Conservation (phyloP, 2,888 invertebrate species). For the Neria commutata region DNA sequence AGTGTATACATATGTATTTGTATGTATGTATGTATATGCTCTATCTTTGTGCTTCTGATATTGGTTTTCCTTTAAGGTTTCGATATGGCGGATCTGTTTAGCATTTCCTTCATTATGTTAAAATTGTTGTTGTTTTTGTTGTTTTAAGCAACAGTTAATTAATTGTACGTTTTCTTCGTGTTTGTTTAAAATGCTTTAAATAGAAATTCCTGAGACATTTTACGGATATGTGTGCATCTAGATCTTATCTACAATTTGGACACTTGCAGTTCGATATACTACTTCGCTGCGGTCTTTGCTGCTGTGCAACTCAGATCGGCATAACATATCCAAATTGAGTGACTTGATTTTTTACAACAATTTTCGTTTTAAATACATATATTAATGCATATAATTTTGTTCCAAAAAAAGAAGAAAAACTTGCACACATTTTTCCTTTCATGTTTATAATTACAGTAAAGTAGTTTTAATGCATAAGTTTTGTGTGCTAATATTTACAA, state of each 20-base stretch:
- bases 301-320: not conserved
- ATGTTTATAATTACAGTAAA: constrained; percentile 5
- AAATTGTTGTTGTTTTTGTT: constrained; percentile 17
- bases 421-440: not conserved
- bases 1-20: constrained; percentile 11
- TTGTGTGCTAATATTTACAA: constrained; percentile 13
- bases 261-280: constrained; percentile 29
- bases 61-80: not conserved
- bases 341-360: not conserved
- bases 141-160: constrained; percentile 8
- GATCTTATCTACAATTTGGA: constrained; percentile 54
- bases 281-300: constrained; percentile 7
- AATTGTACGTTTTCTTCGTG: constrained; percentile 3
- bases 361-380: not conserved
- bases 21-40: not conserved
- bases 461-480: constrained; percentile 20
- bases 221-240: constrained; percentile 60
- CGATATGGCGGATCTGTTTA: constrained; percentile 1
- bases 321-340: not conserved
- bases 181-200: constrained; percentile 10
- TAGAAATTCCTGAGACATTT: constrained; percentile 57
- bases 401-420: not conserved
- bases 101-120: constrained; percentile 23
- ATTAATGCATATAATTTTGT: not conserved
- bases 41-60: not conserved